Base-by-base conservation (phyloP, 2,797 vertebrate genomes). In the Pseudotriccus pelzelni region DNA sequence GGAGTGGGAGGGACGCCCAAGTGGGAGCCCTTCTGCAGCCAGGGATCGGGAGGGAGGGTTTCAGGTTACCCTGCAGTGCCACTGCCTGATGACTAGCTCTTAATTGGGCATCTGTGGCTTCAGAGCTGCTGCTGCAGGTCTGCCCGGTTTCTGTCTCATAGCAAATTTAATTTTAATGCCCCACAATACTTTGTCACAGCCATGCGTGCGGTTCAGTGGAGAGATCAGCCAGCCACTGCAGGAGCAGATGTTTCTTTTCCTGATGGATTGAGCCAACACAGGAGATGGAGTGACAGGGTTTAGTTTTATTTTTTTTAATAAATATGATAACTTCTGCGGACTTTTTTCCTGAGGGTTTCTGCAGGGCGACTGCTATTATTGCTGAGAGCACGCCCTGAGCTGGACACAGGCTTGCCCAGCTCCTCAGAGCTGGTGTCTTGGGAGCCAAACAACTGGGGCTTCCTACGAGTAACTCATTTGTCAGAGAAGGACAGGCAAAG, bases 201-300 rank as follows among this genome's bases (percentile, higher is more conserved):
- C 43, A 11, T 0, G 0, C 1, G 0, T 41, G 41, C 2, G 1
- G 68, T 55, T 86, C 79, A 58, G 63, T 3, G 4, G 73, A 85
- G 79, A 74, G 60, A 91, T 75, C 78, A 89, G 87, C 52, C 75
- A 70, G 55, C 24, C 69, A 27, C 49, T 58, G 50, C 50, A 69
- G 87, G 59, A 84, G 27, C 79, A 92, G 93, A 68, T 92, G 82
- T 66, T 91, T 60, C 53, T 80, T 74, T 50, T 95, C 62, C 39
- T 91, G 58, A 39, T 55, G 76, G 53, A 55, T 19, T 63, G 73
- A 39, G 22, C 59, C 47, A 60, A 14, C 21, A 16, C 14, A 25
- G 58, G 30, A 68, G 49, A 64, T 46, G 24, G 15, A 74, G 12
- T 60, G 44, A 37, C 21, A 63, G 55, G 66, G 37, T 60, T 12